Percentiles rank a stretch among this genome's conserved stretches.
These are phyloP conservation scores for Sceliomorpha sp. DNA, from an alignment of 2,888 invertebrate species.

Conservation along the genomic window DNA sequence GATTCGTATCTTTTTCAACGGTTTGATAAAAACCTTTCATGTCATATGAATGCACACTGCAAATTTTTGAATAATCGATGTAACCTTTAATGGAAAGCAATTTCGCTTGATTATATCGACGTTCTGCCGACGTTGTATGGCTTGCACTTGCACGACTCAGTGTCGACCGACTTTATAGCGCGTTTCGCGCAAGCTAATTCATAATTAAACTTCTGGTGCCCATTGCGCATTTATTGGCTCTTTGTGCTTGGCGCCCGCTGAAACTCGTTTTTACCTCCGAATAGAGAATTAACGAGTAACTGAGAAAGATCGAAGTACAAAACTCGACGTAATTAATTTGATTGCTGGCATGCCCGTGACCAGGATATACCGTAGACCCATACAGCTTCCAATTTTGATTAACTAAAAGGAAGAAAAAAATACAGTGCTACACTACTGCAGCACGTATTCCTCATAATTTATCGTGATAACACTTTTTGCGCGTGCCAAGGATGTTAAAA, in stretches of 20 bases:
- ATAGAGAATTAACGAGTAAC: slow-evolving; percentile 36
- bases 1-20: no score
- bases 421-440: not conserved
- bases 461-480: slow-evolving; percentile 3
- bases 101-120: no score
- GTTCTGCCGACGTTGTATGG: no score
- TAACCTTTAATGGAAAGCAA: no score
- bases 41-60: no score
- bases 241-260: slow-evolving; percentile 23
- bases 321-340: slow-evolving; percentile 25
- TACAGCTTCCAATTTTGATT: slow-evolving; percentile 1
- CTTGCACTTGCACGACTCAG: no score
- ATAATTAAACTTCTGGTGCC: slow-evolving; percentile 33
- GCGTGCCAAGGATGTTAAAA: no score
- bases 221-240: slow-evolving; percentile 32
- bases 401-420: not conserved
- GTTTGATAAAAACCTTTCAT: no score
- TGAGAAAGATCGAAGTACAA: slow-evolving; percentile 32
- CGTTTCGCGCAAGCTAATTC: slow-evolving; percentile 25
- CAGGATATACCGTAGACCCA: slow-evolving; percentile 19
- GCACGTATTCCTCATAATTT: slow-evolving; percentile 10
- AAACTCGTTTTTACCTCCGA: slow-evolving; percentile 27
- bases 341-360: slow-evolving; percentile 18
- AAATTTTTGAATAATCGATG: no score
- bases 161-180: slow-evolving; percentile 16